These are phyloP conservation scores for Tetragonisca angustula DNA, from an alignment of 2,888 invertebrate species.

Conservation along the genomic window DNA sequence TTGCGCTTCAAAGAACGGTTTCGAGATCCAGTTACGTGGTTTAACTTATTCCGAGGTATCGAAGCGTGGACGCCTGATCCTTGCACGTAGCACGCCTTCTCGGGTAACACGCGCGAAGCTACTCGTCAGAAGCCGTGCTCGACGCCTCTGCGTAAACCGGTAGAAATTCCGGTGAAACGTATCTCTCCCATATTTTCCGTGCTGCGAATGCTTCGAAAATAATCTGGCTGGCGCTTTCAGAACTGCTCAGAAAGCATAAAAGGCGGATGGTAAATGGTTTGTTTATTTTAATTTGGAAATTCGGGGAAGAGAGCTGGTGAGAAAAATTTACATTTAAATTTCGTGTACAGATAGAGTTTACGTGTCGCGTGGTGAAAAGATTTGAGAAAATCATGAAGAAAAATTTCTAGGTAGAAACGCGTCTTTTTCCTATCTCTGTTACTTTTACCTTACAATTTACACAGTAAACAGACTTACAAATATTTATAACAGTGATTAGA, in stretches of 20 bases:
- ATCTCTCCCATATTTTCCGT: neutral
- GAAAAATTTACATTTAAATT: neutral
- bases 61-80: slow-evolving; percentile 46
- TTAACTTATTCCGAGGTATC: slow-evolving; percentile 55
- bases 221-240: neutral
- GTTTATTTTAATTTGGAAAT: neutral
- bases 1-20: slow-evolving; percentile 49
- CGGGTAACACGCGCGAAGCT: slow-evolving; percentile 33
- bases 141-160: slow-evolving; percentile 17
- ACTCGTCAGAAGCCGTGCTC: slow-evolving; percentile 30
- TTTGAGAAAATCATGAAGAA: neutral
- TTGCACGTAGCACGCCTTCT: slow-evolving; percentile 22
- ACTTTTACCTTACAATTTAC: no score
- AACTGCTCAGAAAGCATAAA: neutral
- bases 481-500: no score
- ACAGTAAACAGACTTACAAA: no score
- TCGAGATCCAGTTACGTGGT: slow-evolving; percentile 56
- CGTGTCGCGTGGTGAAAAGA: neutral
- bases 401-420: no score
- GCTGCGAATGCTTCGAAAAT: neutral
- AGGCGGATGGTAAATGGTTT: neutral
- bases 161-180: slow-evolving; percentile 19
- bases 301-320: neutral
- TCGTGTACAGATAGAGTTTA: neutral
- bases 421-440: no score